Conservation (phyloP, 2,797 vertebrate species). For the Melopsittacus undulatus region DNA sequence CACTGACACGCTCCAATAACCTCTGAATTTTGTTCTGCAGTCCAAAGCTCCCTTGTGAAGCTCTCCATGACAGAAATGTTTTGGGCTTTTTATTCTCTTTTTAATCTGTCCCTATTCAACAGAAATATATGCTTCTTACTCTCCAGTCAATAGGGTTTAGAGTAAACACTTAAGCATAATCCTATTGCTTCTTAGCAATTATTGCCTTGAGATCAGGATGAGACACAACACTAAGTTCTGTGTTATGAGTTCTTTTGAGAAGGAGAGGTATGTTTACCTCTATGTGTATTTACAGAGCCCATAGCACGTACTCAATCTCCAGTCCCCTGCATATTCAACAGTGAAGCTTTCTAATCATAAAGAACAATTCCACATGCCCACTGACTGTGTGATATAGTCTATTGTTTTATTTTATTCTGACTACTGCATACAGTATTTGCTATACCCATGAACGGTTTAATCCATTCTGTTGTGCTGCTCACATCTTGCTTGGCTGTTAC, state of each 20-base stretch:
- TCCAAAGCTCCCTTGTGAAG: background rate
- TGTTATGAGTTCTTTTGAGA: background rate
- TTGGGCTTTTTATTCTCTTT: background rate
- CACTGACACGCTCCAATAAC: background rate
- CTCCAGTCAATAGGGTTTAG: background rate
- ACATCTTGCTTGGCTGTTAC: background rate
- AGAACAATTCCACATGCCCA: background rate
- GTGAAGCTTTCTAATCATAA: background rate
- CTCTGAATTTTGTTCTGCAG: background rate
- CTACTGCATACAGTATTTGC: background rate
- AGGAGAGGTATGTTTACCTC: background rate
- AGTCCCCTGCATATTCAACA: background rate
- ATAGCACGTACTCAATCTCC: background rate
- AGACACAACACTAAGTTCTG: background rate
- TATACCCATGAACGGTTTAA: background rate
- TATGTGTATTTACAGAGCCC: background rate
- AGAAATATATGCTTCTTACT: background rate
- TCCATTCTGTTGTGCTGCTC: background rate
- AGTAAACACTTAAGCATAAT: background rate
- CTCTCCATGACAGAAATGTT: background rate
- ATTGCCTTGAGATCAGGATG: background rate
- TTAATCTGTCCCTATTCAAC: background rate
- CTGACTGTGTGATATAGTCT: accelerated
- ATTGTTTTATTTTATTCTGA: background rate
- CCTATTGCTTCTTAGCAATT: background rate